These are phyloP conservation scores for Oophaga pumilio DNA, from an alignment of 2,113 vertebrate species.

Conservation along the genomic window DNA sequence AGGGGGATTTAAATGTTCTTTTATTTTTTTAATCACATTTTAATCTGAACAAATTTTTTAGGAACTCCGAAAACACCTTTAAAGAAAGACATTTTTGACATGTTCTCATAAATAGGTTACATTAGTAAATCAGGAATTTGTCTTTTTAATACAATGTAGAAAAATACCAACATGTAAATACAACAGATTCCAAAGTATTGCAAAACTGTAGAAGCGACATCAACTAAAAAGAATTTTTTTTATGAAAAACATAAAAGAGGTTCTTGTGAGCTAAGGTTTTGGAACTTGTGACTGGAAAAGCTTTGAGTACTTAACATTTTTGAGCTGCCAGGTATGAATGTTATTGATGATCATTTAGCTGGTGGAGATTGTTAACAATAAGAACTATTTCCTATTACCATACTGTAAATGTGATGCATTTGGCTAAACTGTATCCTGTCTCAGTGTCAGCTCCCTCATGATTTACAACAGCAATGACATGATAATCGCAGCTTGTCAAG, in stretches of 20 bases:
- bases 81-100: neutral
- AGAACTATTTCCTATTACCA: constrained; percentile 22
- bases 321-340: neutral
- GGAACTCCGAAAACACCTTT: neutral
- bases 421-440: constrained; percentile 22
- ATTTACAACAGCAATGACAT: constrained; percentile 41
- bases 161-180: neutral
- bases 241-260: neutral
- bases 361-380: neutral
- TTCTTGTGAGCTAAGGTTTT: neutral
- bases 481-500: constrained; percentile 48
- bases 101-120: neutral
- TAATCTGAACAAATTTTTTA: too few relatives aligned
- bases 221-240: neutral
- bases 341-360: constrained; percentile 11
- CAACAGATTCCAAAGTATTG: neutral
- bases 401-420: constrained; percentile 19
- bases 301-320: neutral
- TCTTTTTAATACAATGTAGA: neutral
- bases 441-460: neutral
- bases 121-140: neutral
- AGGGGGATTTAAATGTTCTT: too few relatives aligned
- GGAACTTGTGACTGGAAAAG: neutral
- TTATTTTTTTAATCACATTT: too few relatives aligned
- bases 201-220: neutral